Percentiles rank a stretch among this genome's conserved stretches.
Evolutionary conservation across 1,140 invertebrate species (phyloP).

Genomic region (Adoxophyes honmai): DNA sequence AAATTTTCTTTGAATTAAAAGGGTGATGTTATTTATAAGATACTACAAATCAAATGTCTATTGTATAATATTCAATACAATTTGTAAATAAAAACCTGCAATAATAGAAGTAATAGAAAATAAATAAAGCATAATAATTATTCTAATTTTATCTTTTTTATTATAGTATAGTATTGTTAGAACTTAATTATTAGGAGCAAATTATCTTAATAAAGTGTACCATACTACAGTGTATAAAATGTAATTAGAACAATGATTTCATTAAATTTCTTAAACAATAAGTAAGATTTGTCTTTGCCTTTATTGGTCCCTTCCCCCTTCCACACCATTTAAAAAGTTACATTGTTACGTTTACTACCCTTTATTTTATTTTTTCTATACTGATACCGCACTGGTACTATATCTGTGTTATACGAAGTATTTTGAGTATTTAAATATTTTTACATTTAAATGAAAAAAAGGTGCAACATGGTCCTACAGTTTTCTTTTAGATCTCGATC

Average conservation of each 20-base stretch:
- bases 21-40: constrained; percentile 49
- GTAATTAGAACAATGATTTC: constrained; percentile 69
- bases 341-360: no score
- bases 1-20: constrained; percentile 69
- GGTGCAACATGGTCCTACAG: no score
- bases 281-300: constrained; percentile 13
- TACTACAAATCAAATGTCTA: constrained; percentile 45
- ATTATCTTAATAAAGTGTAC: constrained; percentile 60
- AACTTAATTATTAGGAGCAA: constrained; percentile 40
- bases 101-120: constrained; percentile 56
- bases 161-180: constrained; percentile 58
- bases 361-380: no score
- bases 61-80: constrained; percentile 48
- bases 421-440: no score
- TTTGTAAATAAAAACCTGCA: constrained; percentile 70
- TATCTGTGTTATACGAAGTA: no score
- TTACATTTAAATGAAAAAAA: no score
- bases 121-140: constrained; percentile 39
- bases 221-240: constrained; percentile 68
- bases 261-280: constrained; percentile 71
- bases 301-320: no score
- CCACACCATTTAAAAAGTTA: no score
- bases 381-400: no score
- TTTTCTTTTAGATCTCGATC: no score
- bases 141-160: constrained; percentile 54